Evolutionary conservation across 1,140 invertebrate species (phyloP).

Genomic region (Drosophila tristis): DNA sequence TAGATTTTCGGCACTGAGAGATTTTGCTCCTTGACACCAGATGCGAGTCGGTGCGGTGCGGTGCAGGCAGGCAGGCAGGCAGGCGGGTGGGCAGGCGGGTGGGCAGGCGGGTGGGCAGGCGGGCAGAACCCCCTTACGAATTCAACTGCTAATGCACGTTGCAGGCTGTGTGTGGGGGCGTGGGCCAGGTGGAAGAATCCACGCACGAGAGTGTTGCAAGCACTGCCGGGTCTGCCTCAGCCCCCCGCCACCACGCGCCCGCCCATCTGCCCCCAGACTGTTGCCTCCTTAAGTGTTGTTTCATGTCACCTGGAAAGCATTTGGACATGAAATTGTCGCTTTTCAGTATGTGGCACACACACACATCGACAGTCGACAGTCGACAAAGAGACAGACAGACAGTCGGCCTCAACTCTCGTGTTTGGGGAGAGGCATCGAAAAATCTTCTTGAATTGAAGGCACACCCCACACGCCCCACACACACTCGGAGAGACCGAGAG

Average conservation of each 20-base stretch:
- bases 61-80: slow-evolving; percentile 21
- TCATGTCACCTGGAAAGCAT: slow-evolving; percentile 84
- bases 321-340: slow-evolving; percentile 84
- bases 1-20: slow-evolving; percentile 66
- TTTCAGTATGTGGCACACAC: slow-evolving; percentile 72
- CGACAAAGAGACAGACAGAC: slow-evolving; percentile 4
- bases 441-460: slow-evolving; percentile 70
- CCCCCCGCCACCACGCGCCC: neutral
- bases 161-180: slow-evolving; percentile 12
- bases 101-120: slow-evolving; percentile 1
- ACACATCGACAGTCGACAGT: slow-evolving; percentile 18
- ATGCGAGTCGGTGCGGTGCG: slow-evolving; percentile 34
- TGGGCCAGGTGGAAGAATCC: slow-evolving; percentile 31
- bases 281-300: slow-evolving; percentile 83
- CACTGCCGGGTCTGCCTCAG: slow-evolving; percentile 7
- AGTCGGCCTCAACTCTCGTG: slow-evolving; percentile 11
- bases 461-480: slow-evolving; percentile 1
- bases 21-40: slow-evolving; percentile 68
- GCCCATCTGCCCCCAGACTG: slow-evolving; percentile 39
- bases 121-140: slow-evolving; percentile 20
- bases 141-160: slow-evolving; percentile 27
- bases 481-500: too few relatives aligned
- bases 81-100: too few relatives aligned
- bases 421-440: slow-evolving; percentile 28
- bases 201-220: slow-evolving; percentile 65